Conservation (phyloP, 2,113 vertebrate species). For the Scomber japonicus region DNA sequence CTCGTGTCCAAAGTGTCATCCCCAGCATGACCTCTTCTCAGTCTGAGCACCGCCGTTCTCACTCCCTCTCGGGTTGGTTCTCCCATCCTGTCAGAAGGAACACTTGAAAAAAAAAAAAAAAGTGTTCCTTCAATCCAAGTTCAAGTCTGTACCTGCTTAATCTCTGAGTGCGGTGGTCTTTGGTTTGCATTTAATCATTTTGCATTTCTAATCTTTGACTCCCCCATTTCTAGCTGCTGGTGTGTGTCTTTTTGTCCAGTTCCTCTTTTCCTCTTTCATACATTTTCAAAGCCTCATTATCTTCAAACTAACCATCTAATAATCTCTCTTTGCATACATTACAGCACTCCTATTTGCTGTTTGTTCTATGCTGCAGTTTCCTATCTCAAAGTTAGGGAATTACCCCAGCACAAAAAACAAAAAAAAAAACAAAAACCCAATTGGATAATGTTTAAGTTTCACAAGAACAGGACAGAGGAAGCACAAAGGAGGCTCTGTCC, state of each 20-base stretch:
- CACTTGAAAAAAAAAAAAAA: conserved; percentile 26
- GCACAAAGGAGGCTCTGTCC: conserved; percentile 83
- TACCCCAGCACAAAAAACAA: conserved; percentile 35
- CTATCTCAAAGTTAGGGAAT: conserved; percentile 52
- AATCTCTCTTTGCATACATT: conserved; percentile 8
- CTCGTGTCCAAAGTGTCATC: conserved; percentile 88
- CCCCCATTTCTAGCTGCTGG: background rate
- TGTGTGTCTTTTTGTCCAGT: background rate
- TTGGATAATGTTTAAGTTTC: conserved; percentile 77
- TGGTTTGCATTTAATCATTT: conserved; percentile 44
- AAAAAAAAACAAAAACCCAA: background rate
- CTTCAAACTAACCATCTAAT: conserved; percentile 33
- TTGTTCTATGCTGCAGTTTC: conserved; percentile 36
- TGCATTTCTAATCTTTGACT: conserved; percentile 5
- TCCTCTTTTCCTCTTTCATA: conserved; percentile 1
- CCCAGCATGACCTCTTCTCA: conserved; percentile 84
- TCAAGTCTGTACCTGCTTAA: conserved; percentile 45
- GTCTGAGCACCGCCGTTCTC: conserved; percentile 88
- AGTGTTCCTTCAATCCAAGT: conserved; percentile 52
- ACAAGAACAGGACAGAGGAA: conserved; percentile 62
- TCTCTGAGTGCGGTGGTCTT: conserved; percentile 50
- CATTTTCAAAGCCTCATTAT: conserved; percentile 18
- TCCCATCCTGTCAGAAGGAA: conserved; percentile 57
- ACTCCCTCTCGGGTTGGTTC: conserved; percentile 92
- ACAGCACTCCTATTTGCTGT: conserved; percentile 20